Evolutionary conservation across 2,113 vertebrate genomes (phyloP).

Genomic region (Perccottus glenii): DNA sequence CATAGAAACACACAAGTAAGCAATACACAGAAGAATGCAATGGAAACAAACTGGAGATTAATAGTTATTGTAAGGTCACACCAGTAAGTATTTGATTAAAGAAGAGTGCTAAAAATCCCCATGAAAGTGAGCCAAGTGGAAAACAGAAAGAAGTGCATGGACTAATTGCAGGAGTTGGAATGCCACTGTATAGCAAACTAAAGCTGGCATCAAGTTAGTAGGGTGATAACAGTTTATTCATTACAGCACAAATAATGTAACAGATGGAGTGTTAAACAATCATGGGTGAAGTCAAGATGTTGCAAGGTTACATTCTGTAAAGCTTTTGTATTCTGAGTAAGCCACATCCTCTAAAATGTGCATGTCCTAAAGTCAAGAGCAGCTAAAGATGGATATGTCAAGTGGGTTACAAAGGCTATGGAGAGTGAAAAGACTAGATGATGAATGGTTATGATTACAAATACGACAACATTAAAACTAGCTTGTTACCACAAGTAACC

Average conservation of each 20-base stretch:
- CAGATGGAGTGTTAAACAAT: neutral
- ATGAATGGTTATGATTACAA: too few relatives aligned
- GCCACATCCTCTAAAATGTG: neutral
- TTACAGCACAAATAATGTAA: neutral
- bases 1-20: slow-evolving; percentile 9
- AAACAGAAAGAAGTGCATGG: slow-evolving; percentile 18
- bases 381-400: too few relatives aligned
- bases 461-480: too few relatives aligned
- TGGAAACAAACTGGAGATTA: neutral
- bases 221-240: neutral
- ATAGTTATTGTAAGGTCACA: slow-evolving; percentile 20
- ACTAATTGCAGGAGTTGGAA: slow-evolving; percentile 44
- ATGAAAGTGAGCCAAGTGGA: neutral
- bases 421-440: too few relatives aligned
- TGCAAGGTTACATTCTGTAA: neutral
- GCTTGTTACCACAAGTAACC: slow-evolving; percentile 18
- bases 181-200: neutral
- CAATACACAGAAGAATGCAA: neutral
- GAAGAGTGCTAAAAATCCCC: neutral
- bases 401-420: too few relatives aligned
- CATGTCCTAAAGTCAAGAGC: too few relatives aligned
- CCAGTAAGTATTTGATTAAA: slow-evolving; percentile 18
- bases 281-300: neutral
- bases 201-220: neutral
- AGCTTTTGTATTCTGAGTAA: neutral